These are phyloP conservation scores for Plutomurus gul DNA, from an alignment of 1,140 invertebrate genomes.

Conservation along the genomic window DNA sequence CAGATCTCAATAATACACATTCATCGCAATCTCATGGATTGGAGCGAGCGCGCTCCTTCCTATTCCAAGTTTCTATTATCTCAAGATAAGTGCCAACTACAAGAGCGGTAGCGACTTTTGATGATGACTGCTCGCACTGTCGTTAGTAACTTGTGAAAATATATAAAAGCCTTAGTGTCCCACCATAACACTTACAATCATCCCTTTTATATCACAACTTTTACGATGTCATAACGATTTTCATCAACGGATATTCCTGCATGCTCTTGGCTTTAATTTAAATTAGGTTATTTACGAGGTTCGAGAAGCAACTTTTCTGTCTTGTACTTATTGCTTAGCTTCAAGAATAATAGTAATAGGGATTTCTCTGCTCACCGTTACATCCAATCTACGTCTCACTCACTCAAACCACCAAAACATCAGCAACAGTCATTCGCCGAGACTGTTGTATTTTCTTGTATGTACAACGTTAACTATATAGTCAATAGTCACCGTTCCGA, in stretches of 20 bases:
- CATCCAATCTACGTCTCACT: not conserved
- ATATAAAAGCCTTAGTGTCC: conserved; percentile 24
- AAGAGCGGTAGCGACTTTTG: not conserved
- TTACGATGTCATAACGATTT: conserved; percentile 47
- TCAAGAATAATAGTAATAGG: not conserved
- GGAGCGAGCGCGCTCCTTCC: not conserved
- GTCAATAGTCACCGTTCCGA: not conserved
- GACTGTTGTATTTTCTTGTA: not conserved
- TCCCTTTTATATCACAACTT: conserved; percentile 36
- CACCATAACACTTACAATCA: conserved; percentile 33
- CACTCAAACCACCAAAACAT: not conserved
- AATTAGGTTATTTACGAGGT: conserved; percentile 44
- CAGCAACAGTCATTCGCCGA: not conserved
- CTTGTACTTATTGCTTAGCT: no score
- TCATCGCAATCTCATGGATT: not conserved
- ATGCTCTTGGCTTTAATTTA: conserved; percentile 43
- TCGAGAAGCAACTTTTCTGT: not conserved
- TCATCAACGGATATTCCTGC: conserved; percentile 10
- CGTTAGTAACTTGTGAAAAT: conserved; percentile 26
- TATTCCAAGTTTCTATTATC: not conserved
- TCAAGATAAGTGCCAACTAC: not conserved
- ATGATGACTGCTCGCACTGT: not conserved
- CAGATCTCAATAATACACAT: conserved; percentile 28
- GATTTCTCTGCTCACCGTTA: not conserved
- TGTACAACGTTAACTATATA: no score